Evolutionary conservation across 2,888 invertebrate species (phyloP).

Genomic region (Agrotis ipsilon): DNA sequence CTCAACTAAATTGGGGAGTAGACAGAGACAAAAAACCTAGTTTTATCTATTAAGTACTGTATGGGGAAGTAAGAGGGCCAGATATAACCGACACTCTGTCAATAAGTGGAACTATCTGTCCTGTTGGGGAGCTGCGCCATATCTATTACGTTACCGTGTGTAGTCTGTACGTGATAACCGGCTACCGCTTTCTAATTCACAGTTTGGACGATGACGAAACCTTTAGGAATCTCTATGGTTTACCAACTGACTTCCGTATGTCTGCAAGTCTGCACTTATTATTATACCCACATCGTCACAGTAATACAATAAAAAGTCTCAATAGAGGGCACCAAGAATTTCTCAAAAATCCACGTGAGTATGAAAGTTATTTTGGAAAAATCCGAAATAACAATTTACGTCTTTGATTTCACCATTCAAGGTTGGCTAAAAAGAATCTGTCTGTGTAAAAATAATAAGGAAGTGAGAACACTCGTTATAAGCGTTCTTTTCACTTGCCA

Average conservation of each 20-base stretch:
- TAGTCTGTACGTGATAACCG: slow-evolving; percentile 75
- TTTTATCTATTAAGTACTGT: slow-evolving; percentile 71
- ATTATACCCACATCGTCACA: slow-evolving; percentile 8
- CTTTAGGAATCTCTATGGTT: slow-evolving; percentile 46
- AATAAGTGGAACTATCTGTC: slow-evolving; percentile 80
- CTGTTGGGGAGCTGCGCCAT: slow-evolving; percentile 80
- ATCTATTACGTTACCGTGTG: slow-evolving; percentile 79
- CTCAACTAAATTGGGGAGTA: slow-evolving; percentile 87
- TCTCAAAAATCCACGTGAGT: slow-evolving; percentile 12
- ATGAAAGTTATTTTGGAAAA: slow-evolving; percentile 30
- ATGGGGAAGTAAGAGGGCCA: slow-evolving; percentile 78
- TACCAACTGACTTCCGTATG: slow-evolving; percentile 20
- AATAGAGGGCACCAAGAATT: slow-evolving; percentile 3
- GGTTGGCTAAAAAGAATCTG: slow-evolving; percentile 53
- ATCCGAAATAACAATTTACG: slow-evolving; percentile 48
- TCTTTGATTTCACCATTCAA: slow-evolving; percentile 56
- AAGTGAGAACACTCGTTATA: slow-evolving; percentile 46
- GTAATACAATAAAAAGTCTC: slow-evolving; percentile 10
- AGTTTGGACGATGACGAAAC: slow-evolving; percentile 66
- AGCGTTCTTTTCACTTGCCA: slow-evolving; percentile 42
- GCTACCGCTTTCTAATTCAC: slow-evolving; percentile 83
- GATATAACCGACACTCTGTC: slow-evolving; percentile 80
- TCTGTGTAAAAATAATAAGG: slow-evolving; percentile 53
- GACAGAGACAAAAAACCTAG: slow-evolving; percentile 84
- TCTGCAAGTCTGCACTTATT: neutral